Evolutionary conservation across 53 echinoderm and acorn worm species (phyloP), one percentile per base, ranked within the genome.

Genomic region (Holothuria scabra): DNA sequence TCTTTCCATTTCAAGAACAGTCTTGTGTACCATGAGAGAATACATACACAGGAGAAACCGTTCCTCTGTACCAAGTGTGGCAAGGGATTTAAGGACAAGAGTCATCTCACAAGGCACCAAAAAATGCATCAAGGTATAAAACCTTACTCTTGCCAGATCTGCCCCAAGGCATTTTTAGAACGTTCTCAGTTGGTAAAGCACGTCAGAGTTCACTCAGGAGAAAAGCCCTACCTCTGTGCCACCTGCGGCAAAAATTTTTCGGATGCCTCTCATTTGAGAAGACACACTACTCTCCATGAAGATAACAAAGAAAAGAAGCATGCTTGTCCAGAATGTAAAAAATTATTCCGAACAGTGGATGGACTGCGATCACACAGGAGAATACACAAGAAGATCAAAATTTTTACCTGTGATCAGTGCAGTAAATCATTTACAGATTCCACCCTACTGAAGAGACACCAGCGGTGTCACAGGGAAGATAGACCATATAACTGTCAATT

Each of bases 1-100:
- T 29, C 66, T 8, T 88, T 88, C 79, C 70, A 88, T 67, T 74
- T 84, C 14, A 88, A 88, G 66, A 84, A 88, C 84, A 88, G 84
- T 59, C 88, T 88, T 9, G 76, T 64, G 29, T 84, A 84, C 30
- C 88, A 88, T 21, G 82, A 81, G 12, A 41, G 65, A n/a, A 81
- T 41, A 26, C 82, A 81, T 28, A 81, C 82, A 1, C 62, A 81
- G 37, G 82, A 81, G 64, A 64, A 63, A 2, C 82, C 82, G 3
- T 81, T 44, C 64, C 35, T 24, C 18, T 81, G 82, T 41, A 23
- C 35, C 44, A 44, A 29, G 13, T 81, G 82, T 63, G 82, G 46
- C 20, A 81, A 81, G 32, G 82, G 38, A 37, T 81, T 81, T 13
- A 64, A 61, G 20, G 82, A 81, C 46, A 81, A 41, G 46, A 81